Conservation (phyloP, 2,113 vertebrate genomes). For the Meriones unguiculatus region DNA sequence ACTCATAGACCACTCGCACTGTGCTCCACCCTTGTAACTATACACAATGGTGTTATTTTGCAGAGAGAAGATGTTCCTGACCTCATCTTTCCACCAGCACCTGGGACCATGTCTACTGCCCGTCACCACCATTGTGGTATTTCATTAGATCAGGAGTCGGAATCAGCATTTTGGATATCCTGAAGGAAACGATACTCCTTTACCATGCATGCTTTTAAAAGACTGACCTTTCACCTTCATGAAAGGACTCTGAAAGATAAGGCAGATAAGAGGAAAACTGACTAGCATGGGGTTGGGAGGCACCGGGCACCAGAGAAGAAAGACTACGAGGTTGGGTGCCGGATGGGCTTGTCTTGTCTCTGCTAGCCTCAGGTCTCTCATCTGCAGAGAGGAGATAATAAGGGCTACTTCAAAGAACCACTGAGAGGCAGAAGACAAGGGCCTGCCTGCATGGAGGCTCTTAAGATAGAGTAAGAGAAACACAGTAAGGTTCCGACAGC, state of each 20-base stretch:
- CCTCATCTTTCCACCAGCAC: background rate
- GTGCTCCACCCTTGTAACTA: background rate
- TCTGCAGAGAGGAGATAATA: slow-evolving; percentile 2
- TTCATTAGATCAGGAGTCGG: background rate
- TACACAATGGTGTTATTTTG: background rate
- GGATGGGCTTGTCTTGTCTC: background rate
- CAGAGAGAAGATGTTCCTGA: background rate
- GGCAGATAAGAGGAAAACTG: background rate
- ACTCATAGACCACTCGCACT: background rate
- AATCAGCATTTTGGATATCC: background rate
- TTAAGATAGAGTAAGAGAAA: background rate
- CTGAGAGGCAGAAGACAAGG: background rate
- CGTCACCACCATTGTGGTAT: background rate
- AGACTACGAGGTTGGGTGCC: background rate
- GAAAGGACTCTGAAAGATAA: background rate
- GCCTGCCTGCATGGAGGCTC: rapidly evolving
- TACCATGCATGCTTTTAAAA: background rate
- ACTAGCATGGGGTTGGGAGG: background rate
- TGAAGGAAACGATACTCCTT: background rate
- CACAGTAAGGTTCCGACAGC: background rate
- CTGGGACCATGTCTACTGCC: background rate
- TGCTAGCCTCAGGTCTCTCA: background rate
- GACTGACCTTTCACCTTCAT: background rate
- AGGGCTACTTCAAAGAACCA: background rate
- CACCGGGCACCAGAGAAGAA: background rate